Conservation (phyloP, 2,797 vertebrate species). For the Danio aesculapii region DNA sequence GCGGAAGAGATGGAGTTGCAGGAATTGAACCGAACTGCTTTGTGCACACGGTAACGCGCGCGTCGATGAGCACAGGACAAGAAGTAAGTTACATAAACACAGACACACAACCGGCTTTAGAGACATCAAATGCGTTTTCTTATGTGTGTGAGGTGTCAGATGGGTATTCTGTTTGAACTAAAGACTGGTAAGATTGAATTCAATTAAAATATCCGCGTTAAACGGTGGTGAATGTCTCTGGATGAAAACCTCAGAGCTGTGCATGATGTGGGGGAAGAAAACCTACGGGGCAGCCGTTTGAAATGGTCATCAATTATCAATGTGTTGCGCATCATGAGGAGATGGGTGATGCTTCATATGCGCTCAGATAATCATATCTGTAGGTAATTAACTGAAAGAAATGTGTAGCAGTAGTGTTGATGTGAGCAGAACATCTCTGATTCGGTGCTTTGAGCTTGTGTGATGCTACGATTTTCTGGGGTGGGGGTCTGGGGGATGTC, state of each 20-base stretch:
- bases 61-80: slow-evolving; percentile 28
- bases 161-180: not conserved
- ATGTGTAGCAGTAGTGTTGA: no score
- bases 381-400: no score
- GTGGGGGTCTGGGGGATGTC: no score
- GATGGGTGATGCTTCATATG: not conserved
- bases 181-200: not conserved
- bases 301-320: slow-evolving; percentile 33
- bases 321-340: slow-evolving; percentile 5
- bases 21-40: not conserved
- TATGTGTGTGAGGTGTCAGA: not conserved
- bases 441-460: no score
- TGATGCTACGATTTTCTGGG: no score
- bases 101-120: not conserved
- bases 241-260: not conserved
- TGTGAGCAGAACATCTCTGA: no score
- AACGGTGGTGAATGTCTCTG: not conserved
- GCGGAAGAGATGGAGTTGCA: slow-evolving; percentile 16
- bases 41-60: slow-evolving; percentile 15
- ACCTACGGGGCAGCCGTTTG: not conserved
- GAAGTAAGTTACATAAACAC: slow-evolving; percentile 42
- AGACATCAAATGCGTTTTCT: not conserved
- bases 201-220: no score
- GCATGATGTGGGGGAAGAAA: no score
- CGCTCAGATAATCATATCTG: no score